These are phyloP conservation scores for Mya arenaria DNA, from an alignment of 1,140 invertebrate genomes.

Conservation along the genomic window DNA sequence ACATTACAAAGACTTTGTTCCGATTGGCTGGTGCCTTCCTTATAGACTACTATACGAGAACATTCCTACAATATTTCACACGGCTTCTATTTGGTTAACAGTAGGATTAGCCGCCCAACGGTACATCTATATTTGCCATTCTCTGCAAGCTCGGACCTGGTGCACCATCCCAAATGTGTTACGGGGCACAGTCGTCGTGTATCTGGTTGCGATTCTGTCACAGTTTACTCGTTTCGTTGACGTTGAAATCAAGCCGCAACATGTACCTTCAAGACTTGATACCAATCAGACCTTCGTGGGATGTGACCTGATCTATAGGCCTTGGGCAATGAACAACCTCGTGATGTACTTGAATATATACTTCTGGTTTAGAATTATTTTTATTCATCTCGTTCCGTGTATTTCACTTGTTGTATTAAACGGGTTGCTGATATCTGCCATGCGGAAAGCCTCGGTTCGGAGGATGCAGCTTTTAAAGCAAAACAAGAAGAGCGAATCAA, in stretches of 20 bases:
- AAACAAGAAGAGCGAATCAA: constrained; percentile 92
- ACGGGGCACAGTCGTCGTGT: constrained; percentile 89
- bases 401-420: constrained; percentile 94
- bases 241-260: constrained; percentile 80
- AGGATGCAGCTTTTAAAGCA: constrained; percentile 91
- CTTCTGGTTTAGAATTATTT: constrained; percentile 92
- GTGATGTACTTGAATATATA: constrained; percentile 91
- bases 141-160: constrained; percentile 90
- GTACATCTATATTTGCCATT: constrained; percentile 96
- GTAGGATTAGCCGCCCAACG: constrained; percentile 91
- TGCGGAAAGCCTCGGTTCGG: constrained; percentile 90
- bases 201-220: constrained; percentile 88
- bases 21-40: constrained; percentile 85
- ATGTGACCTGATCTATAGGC: constrained; percentile 57
- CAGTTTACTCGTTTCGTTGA: constrained; percentile 92
- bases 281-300: constrained; percentile 76
- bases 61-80: constrained; percentile 94
- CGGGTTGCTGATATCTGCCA: constrained; percentile 91
- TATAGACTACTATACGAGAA: constrained; percentile 83
- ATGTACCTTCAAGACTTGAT: constrained; percentile 85
- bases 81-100: constrained; percentile 94
- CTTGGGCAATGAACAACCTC: constrained; percentile 82
- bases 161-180: constrained; percentile 92
- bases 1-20: constrained; percentile 86
- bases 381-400: constrained; percentile 95